Percentiles rank a stretch among this genome's conserved stretches.
Conservation (phyloP, 2,797 vertebrate species). For the Trachurus trachurus region DNA sequence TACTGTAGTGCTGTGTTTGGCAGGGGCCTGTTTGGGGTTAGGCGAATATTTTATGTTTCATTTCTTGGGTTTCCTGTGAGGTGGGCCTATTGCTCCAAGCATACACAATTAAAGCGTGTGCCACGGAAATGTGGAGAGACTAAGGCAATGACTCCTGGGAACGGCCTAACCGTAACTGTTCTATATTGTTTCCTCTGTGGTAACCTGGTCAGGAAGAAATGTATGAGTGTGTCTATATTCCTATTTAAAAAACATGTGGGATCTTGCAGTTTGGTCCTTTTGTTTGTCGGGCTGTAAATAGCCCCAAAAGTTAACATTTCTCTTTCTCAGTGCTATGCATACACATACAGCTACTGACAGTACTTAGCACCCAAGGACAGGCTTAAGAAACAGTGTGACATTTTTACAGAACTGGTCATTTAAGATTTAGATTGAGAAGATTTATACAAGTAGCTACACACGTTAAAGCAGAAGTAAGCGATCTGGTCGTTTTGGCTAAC, state of each 20-base stretch:
- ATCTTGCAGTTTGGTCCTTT: conserved; percentile 37
- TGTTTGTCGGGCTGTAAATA: conserved; percentile 41
- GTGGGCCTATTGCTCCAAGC: conserved; percentile 55
- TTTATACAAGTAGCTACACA: background rate
- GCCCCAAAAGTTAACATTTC: background rate
- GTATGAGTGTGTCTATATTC: conserved; percentile 53
- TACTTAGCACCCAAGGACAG: background rate
- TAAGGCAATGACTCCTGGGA: conserved; percentile 59
- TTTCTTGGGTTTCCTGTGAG: conserved; percentile 79
- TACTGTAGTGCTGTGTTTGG: conserved; percentile 30
- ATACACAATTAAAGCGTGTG: conserved; percentile 68
- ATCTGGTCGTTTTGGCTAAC: no score
- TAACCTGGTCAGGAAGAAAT: conserved; percentile 56
- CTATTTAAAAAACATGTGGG: conserved; percentile 34
- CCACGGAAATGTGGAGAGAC: conserved; percentile 69
- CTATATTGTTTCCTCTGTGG: conserved; percentile 77
- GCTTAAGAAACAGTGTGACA: background rate
- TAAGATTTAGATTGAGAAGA: background rate
- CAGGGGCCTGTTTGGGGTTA: conserved; percentile 70
- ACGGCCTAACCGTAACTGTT: conserved; percentile 53
- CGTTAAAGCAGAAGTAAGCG: no score
- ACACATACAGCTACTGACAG: background rate
- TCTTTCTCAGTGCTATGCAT: background rate
- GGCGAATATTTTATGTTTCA: conserved; percentile 69
- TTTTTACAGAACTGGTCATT: background rate